Evolutionary conservation across 2,113 vertebrate genomes (phyloP), one percentile per base, ranked within the genome.

Genomic region (Cephalopholis sonnerati): DNA sequence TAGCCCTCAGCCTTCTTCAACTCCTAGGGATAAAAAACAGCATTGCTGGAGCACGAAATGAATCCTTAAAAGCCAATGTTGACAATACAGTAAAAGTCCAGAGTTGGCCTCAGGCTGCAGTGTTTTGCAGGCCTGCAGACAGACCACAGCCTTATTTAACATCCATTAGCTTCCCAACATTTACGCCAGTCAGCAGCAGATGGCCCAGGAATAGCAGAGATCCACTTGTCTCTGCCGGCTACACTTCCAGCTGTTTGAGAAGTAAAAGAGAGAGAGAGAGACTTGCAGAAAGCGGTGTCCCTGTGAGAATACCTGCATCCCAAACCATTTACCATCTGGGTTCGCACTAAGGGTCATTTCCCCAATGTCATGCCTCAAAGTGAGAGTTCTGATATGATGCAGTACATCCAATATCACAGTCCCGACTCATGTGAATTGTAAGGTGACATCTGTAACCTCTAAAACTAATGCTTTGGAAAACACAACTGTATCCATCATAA

Each of bases 121-220:
- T 65, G 48, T 50, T 66, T 76, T 18, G 46, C 58, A 77, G 55
- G 22, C 59, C 65, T 74, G 59, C 32, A 71, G 57, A 73, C 76
- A 68, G 69, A 90, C 87, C 81, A 1, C 78, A 84, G 81, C 77
- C 77, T 81, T 78, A 77, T 88, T 93, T 87, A 84, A 83, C 78
- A 67, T 77, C 76, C 74, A 90, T 91, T 77, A 87, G 81, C 81
- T 82, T 70, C 68, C 64, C 32, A 66, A 66, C 71, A 51, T 65
- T 46, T 13, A 74, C 2, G 22, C 74, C 73, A 85, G 80, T 72
- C 71, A 67, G 76, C 54, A 64, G 70, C 84, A 92, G 83, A 74
- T 86, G 74, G 71, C 27, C 63, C 77, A 64, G 50, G 25, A 77
- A 66, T 5, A 74, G 77, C 51, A 67, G 57, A 59, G 50, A 81